A percentile compares a stretch with the other conserved stretches of the same genome.
Conservation (phyloP, 2,888 invertebrate genomes). For the Meteorus cinctellus region DNA sequence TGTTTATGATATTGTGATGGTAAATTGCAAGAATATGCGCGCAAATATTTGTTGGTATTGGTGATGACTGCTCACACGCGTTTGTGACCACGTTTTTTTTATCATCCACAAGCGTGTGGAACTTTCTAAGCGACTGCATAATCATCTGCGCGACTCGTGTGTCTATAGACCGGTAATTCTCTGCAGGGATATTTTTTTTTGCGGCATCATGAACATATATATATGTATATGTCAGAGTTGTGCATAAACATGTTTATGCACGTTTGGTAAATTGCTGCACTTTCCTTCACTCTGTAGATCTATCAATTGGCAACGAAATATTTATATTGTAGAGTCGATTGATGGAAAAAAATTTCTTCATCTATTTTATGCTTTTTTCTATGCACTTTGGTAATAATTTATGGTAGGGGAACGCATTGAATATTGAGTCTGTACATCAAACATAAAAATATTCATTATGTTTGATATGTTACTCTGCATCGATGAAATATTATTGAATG, state of each 20-base stretch:
- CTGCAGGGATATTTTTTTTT: constrained; percentile 39
- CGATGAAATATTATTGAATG: neutral
- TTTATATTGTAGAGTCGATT: neutral
- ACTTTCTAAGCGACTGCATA: constrained; percentile 54
- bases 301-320: neutral
- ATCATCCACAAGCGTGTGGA: constrained; percentile 33
- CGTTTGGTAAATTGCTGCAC: neutral
- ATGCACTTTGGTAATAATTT: too few relatives aligned
- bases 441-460: too few relatives aligned
- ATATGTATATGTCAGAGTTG: neutral
- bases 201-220: neutral
- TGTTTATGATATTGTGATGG: neutral
- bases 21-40: neutral
- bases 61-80: constrained; percentile 39
- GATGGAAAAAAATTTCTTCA: neutral
- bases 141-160: constrained; percentile 44
- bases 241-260: neutral
- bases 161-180: constrained; percentile 46
- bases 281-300: neutral
- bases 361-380: too few relatives aligned
- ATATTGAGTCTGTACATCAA: too few relatives aligned
- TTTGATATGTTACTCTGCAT: neutral
- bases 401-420: too few relatives aligned
- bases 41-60: constrained; percentile 1
- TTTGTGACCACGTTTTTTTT: constrained; percentile 29